Percentiles rank a stretch among this genome's conserved stretches.
Evolutionary conservation across 2,888 invertebrate species (phyloP).

Genomic region (Neria commutata): DNA sequence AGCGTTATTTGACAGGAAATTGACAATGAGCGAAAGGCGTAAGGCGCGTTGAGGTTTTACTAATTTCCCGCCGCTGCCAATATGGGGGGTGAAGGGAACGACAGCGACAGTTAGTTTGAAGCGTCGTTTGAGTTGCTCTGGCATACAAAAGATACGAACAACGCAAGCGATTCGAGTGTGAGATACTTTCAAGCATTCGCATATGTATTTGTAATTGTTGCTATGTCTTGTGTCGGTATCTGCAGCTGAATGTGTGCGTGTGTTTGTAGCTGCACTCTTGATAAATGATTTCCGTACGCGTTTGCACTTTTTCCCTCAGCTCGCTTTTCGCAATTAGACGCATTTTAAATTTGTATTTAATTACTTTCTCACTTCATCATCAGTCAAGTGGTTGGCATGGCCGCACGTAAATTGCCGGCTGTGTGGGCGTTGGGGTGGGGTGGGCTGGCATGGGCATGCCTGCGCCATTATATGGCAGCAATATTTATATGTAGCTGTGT

Average conservation of each 20-base stretch:
- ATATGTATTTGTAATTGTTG: not conserved
- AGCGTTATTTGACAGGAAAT: slow-evolving; percentile 25
- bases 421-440: not conserved
- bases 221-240: slow-evolving; percentile 2
- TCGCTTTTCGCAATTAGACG: slow-evolving; percentile 39
- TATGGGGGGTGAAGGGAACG: too few relatives aligned
- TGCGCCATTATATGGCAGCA: not conserved
- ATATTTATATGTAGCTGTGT: not conserved
- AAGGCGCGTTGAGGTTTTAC: too few relatives aligned
- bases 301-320: slow-evolving; percentile 22
- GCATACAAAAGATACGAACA: too few relatives aligned
- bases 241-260: slow-evolving; percentile 34
- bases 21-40: too few relatives aligned
- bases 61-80: too few relatives aligned
- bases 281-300: slow-evolving; percentile 41
- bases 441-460: not conserved
- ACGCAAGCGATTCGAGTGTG: too few relatives aligned
- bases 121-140: too few relatives aligned
- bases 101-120: too few relatives aligned
- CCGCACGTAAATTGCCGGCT: not conserved
- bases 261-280: slow-evolving; percentile 44
- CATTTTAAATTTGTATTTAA: slow-evolving; percentile 54
- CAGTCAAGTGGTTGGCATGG: slow-evolving; percentile 41
- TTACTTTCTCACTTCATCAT: slow-evolving; percentile 55
- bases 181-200: not conserved